A percentile compares a stretch with the other conserved stretches of the same genome.
Conservation (phyloP, 2,797 vertebrate genomes). For the Thamnophis elegans region DNA sequence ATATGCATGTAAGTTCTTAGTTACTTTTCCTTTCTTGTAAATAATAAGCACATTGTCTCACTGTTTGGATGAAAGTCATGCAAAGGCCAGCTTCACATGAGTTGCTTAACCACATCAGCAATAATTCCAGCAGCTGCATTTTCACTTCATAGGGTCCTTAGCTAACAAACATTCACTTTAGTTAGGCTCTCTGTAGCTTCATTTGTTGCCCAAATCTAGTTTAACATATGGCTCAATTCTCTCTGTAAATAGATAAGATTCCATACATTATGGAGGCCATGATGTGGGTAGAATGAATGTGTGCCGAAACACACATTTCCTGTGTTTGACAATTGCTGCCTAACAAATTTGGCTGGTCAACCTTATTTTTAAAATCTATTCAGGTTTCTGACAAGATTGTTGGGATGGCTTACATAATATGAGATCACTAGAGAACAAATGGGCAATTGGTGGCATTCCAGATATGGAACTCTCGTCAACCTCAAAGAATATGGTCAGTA, state of each 20-base stretch:
- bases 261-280: neutral
- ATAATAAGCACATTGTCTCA: neutral
- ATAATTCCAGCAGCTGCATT: neutral
- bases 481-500: too few species aligned
- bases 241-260: neutral
- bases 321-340: too few species aligned
- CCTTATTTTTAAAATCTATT: too few species aligned
- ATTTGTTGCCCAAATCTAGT: too few species aligned
- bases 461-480: too few species aligned
- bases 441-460: too few species aligned
- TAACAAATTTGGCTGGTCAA: too few species aligned
- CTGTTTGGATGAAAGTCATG: neutral
- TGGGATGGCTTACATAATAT: too few species aligned
- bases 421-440: too few species aligned
- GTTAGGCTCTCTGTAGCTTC: neutral
- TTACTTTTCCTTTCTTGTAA: neutral
- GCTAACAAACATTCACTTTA: neutral
- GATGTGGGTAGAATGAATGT: neutral
- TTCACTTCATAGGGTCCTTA: neutral
- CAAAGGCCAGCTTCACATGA: neutral
- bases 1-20: neutral
- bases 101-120: neutral
- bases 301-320: neutral
- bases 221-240: neutral
- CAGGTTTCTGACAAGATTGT: too few species aligned